Percentiles rank a stretch among this genome's conserved stretches.
Evolutionary conservation across 2,888 invertebrate genomes (phyloP).

Genomic region (Drosophila prolongata): DNA sequence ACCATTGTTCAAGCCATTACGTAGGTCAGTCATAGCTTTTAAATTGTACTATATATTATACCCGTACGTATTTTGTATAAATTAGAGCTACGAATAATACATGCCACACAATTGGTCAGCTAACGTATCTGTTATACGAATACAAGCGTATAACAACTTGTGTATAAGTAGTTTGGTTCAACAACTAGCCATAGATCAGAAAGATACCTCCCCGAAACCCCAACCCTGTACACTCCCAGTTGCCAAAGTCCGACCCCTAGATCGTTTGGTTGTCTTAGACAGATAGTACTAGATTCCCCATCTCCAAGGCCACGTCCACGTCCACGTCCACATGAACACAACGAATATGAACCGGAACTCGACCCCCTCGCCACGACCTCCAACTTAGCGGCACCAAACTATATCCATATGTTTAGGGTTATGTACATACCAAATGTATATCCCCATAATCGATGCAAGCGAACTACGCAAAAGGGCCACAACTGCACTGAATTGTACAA

Average conservation of each 20-base stretch:
- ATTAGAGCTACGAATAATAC: conserved; percentile 35
- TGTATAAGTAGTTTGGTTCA: conserved; percentile 63
- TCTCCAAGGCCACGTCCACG: conserved; percentile 26
- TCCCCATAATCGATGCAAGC: conserved; percentile 15
- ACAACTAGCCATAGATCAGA: conserved; percentile 27
- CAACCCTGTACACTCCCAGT: conserved; percentile 3
- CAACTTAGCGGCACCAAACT: conserved; percentile 49
- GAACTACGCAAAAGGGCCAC: conserved; percentile 23
- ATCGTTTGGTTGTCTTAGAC: conserved; percentile 22
- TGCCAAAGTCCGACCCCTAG: conserved; percentile 1
- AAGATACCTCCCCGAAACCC: conserved; percentile 6
- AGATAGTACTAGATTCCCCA: conserved; percentile 8
- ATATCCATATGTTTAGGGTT: conserved; percentile 9
- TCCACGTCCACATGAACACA: conserved; percentile 32
- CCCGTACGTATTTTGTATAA: conserved; percentile 40
- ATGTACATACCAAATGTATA: conserved; percentile 24
- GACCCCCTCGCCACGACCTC: conserved; percentile 24
- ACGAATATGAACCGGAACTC: conserved; percentile 25
- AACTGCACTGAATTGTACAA: conserved; percentile 42
- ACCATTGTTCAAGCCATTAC: conserved; percentile 29
- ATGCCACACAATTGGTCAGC: conserved; percentile 21
- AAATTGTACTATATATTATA: conserved; percentile 47
- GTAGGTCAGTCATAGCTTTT: conserved; percentile 52
- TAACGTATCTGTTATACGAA: conserved; percentile 20
- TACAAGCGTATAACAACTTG: conserved; percentile 12